phyloP scores from a whole-genome alignment of 2,797 vertebrate genomes.

The Xiphorhynchus erythropygius region DNA sequence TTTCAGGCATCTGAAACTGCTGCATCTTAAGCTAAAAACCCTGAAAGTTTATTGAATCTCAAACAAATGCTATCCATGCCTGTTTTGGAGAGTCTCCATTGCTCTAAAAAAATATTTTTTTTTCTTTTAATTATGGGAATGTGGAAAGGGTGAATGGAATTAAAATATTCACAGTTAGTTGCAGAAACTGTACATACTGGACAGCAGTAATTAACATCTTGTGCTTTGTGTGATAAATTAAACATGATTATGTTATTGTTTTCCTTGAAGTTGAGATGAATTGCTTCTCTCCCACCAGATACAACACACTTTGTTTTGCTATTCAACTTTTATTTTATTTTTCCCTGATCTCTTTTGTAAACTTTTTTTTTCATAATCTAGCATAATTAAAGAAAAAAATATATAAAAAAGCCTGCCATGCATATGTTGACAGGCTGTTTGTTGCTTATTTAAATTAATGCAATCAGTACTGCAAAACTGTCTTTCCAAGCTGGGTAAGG shows the following conservation, averaged over 20 bases:
- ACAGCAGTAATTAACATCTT: not conserved
- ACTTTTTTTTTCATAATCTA: not conserved
- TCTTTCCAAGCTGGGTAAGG: not conserved
- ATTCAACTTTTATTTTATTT: not conserved
- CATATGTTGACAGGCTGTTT: not conserved
- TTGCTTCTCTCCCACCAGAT: not conserved
- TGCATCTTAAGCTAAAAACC: not conserved
- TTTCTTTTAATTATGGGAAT: not conserved
- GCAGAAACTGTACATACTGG: not conserved
- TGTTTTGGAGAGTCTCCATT: not conserved
- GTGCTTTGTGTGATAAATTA: slow-evolving; percentile 32
- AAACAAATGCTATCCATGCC: not conserved
- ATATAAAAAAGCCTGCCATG: not conserved
- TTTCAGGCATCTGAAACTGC: not conserved
- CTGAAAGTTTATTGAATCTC: not conserved
- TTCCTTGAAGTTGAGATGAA: not conserved
- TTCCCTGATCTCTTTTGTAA: not conserved
- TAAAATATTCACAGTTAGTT: not conserved
- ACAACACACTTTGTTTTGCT: not conserved
- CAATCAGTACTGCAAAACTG: not conserved
- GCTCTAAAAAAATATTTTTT: not conserved
- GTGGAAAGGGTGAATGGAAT: not conserved
- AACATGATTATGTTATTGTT: not conserved
- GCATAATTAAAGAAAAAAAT: not conserved
- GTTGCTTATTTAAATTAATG: not conserved